These are phyloP conservation scores for Manacus vitellinus DNA, from an alignment of 2,113 vertebrate species.

Conservation along the genomic window DNA sequence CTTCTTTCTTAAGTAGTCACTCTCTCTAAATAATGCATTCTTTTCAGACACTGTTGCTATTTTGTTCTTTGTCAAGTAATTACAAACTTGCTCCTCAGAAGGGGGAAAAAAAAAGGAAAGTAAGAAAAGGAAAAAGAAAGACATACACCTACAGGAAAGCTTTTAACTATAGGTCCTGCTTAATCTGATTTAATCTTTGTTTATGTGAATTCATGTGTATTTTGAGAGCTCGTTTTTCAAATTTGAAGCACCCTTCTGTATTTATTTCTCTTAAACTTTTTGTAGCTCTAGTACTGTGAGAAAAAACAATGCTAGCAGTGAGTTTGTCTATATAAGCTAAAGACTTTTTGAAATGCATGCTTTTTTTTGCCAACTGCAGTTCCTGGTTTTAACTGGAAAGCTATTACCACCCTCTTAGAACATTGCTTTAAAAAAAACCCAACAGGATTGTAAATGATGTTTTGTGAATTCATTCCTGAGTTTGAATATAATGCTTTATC, in stretches of 20 bases:
- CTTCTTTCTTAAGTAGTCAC: slow-evolving; percentile 39
- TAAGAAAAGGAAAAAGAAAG: neutral
- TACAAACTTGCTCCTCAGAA: neutral
- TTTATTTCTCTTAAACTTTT: slow-evolving; percentile 6
- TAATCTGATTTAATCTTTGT: slow-evolving; percentile 17
- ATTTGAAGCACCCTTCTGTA: neutral
- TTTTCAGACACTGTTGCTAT: slow-evolving; percentile 37
- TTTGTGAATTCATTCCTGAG: slow-evolving; percentile 35
- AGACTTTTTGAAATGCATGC: neutral
- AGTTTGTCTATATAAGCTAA: slow-evolving; percentile 22
- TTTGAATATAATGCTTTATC: slow-evolving; percentile 28
- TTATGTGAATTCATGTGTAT: neutral
- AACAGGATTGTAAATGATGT: slow-evolving; percentile 3
- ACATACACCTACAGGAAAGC: neutral
- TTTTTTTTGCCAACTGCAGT: neutral
- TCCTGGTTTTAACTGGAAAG: neutral
- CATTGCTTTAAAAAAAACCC: neutral
- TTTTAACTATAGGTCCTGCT: slow-evolving; percentile 7
- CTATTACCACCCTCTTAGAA: neutral
- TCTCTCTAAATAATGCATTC: slow-evolving; percentile 47
- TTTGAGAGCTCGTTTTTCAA: neutral
- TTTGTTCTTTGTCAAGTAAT: slow-evolving; percentile 44
- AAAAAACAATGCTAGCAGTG: neutral
- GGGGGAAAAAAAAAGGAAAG: neutral
- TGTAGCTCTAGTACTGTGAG: neutral